Evolutionary conservation across 1,140 invertebrate species (phyloP).

Genomic region (Meteorus sp.): DNA sequence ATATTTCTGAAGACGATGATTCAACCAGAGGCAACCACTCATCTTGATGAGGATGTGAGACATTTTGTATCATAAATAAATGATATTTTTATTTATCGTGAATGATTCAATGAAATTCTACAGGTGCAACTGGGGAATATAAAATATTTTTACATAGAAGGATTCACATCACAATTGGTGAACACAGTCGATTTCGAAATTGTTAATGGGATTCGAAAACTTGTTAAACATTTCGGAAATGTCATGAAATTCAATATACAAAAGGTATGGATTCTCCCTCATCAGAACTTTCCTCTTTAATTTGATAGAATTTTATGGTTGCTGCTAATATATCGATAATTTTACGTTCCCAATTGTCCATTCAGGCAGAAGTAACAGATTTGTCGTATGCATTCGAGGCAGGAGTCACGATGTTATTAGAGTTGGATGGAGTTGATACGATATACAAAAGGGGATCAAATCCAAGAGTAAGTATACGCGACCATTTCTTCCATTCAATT

Average conservation of each 20-base stretch:
- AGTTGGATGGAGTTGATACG: slow-evolving; percentile 63
- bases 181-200: slow-evolving; percentile 69
- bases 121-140: slow-evolving; percentile 71
- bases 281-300: no score
- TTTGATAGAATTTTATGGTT: background rate
- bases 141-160: slow-evolving; percentile 79
- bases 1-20: slow-evolving; percentile 72
- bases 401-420: slow-evolving; percentile 60
- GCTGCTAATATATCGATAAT: background rate
- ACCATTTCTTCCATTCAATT: no score
- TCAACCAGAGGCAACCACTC: slow-evolving; percentile 62
- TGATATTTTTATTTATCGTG: slow-evolving; percentile 7
- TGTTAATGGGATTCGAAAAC: slow-evolving; percentile 66
- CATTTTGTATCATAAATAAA: slow-evolving; percentile 14
- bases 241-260: slow-evolving; percentile 61
- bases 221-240: slow-evolving; percentile 65
- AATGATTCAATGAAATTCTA: background rate
- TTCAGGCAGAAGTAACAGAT: slow-evolving; percentile 61
- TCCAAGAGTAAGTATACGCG: slow-evolving; percentile 24
- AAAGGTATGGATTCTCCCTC: slow-evolving; percentile 52
- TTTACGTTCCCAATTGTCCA: slow-evolving; percentile 9
- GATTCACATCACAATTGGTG: slow-evolving; percentile 66
- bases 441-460: slow-evolving; percentile 61
- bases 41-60: slow-evolving; percentile 66
- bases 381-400: slow-evolving; percentile 66